Evolutionary conservation across 2,888 invertebrate genomes (phyloP), one percentile per base, ranked within the genome.

Genomic region (Dolichomitus sp.): DNA sequence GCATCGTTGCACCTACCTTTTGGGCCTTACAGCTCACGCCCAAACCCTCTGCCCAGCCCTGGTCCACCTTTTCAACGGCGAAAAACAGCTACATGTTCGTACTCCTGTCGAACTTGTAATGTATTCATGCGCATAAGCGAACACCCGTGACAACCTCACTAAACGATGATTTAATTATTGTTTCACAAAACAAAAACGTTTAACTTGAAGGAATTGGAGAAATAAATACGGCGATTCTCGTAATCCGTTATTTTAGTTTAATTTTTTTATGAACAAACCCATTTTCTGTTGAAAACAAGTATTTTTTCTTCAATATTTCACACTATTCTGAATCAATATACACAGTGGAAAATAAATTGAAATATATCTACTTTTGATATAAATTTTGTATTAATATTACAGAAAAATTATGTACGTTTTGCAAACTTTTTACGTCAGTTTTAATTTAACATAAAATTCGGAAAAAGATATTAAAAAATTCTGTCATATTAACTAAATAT

Each of bases 1-100:
- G 84, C 79, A 84, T 84, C 84, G 79, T 81, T 81, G 79, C 81
- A 76, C 76, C 76, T 76, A 63, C 63, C 79, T 75, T 73, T 84
- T 76, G 79, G 81, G 72, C 72, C 45, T 70, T 70, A 57, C 42
- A 33, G 30, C 33, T 59, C 30, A 59, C 33, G 59, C 59, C 59
- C 59, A 37, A 59, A 33, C 66, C 52, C 52, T 65, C 61, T 42
- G 17, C 27, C 45, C 65, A 54, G 30, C 12, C 30, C 68, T 57
- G 63, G 52, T 12, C 17, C 59, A 57, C 59, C 75, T 61, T 40
- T 11, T 61, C 30, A 6, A 23, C 45, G 19, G 11, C 33, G 30
- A n/a, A 45, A 57, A 70, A 57, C 17, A 4, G 48, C 45, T 50
- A 40, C 42, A 17, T 42, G 23, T 45, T 57, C 57, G 6, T 70